Percentiles rank a stretch among this genome's conserved stretches.
Evolutionary conservation across 2,113 vertebrate genomes (phyloP).

Genomic region (Cairina moschata): DNA sequence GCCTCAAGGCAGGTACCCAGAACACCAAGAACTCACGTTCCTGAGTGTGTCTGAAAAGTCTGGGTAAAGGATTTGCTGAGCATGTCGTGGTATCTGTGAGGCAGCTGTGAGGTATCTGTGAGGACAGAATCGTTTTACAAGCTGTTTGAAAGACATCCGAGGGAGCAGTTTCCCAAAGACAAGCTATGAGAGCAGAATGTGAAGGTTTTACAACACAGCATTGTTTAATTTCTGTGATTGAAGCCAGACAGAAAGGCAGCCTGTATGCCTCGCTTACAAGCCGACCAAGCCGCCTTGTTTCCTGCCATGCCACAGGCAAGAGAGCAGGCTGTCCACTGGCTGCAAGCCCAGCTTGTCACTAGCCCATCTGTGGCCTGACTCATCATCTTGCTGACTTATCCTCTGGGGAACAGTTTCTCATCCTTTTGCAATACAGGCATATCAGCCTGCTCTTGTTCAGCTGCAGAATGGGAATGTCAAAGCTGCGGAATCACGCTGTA

Average conservation of each 20-base stretch:
- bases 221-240: background rate
- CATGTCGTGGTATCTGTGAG: fast-evolving
- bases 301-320: background rate
- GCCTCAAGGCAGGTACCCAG: background rate
- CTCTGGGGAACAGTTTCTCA: background rate
- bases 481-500: background rate
- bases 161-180: background rate
- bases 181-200: background rate
- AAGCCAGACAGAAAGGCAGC: conserved; percentile 17
- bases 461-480: background rate
- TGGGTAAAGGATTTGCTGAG: background rate
- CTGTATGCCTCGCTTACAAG: background rate
- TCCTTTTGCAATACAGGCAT: background rate
- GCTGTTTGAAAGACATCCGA: background rate
- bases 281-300: background rate
- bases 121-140: background rate
- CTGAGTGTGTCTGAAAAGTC: background rate
- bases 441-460: background rate
- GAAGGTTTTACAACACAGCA: background rate
- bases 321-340: background rate
- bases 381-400: conserved; percentile 22
- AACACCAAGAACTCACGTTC: background rate
- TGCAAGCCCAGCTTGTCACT: conserved; percentile 36
- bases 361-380: background rate
- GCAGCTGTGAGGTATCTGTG: background rate